Evolutionary conservation across 2,888 invertebrate genomes (phyloP).

Genomic region (Calliopum simillimum): DNA sequence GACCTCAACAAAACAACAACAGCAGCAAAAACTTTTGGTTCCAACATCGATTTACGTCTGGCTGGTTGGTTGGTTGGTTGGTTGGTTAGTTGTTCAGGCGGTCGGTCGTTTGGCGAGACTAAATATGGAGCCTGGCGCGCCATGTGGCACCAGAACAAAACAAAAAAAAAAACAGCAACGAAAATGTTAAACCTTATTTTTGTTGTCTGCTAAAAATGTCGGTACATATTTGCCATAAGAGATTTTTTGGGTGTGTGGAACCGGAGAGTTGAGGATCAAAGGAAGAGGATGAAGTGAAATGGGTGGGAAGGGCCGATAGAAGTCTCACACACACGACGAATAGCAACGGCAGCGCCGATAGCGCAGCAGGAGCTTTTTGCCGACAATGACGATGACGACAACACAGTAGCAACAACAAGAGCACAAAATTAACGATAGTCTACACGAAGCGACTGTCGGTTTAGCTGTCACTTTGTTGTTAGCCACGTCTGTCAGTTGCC

Average conservation of each 20-base stretch:
- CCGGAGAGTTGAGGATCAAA: neutral
- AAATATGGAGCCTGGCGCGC: slow-evolving; percentile 2
- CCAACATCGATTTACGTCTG: neutral
- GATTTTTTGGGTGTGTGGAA: neutral
- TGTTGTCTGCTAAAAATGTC: slow-evolving; percentile 24
- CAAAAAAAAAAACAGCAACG: slow-evolving; percentile 1
- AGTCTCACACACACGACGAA: slow-evolving; percentile 2
- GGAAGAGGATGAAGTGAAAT: neutral
- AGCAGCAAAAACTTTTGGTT: neutral
- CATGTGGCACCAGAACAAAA: neutral
- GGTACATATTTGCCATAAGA: neutral
- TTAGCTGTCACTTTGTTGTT: slow-evolving; percentile 13
- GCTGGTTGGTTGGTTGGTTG: too few species aligned
- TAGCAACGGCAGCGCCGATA: slow-evolving; percentile 6
- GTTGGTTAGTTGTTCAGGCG: neutral
- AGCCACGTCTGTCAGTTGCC: slow-evolving; percentile 14
- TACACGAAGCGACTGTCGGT: slow-evolving; percentile 22
- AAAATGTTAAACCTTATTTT: slow-evolving; percentile 1
- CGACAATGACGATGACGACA: slow-evolving; percentile 14
- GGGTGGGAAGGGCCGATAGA: slow-evolving; percentile 16
- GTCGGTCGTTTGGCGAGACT: slow-evolving; percentile 7
- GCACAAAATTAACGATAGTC: slow-evolving; percentile 10
- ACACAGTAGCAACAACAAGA: slow-evolving; percentile 6
- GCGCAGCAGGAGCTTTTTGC: slow-evolving; percentile 20
- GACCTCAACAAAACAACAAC: neutral